A percentile compares a stretch with the other conserved stretches of the same genome.
These are phyloP conservation scores for Cassiopea andromeda DNA, from an alignment of 30 jellyfish, hydroid and myxozoan genomes.

Conservation along the genomic window DNA sequence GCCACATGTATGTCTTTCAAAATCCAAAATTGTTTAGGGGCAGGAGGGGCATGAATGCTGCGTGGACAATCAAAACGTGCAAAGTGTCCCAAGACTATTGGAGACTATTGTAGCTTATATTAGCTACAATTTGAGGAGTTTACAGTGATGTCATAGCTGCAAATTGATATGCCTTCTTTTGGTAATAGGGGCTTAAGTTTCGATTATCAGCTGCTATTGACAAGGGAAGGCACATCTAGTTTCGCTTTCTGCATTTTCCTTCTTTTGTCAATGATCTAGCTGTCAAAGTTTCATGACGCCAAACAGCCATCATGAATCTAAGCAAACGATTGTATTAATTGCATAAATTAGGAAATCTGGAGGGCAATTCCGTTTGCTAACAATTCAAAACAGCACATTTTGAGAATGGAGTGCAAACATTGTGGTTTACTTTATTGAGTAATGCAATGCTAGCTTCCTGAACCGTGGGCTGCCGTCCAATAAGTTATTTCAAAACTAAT, in stretches of 20 bases:
- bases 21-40: no score
- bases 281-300: not conserved
- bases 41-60: no score
- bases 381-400: not conserved
- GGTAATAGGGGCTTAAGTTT: no score
- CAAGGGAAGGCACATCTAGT: not conserved
- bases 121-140: no score
- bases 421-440: not conserved
- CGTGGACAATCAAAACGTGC: no score
- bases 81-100: no score
- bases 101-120: no score
- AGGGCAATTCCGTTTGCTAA: not conserved
- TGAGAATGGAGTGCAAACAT: not conserved
- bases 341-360: not conserved
- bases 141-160: no score
- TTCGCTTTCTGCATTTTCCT: not conserved
- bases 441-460: conserved; percentile 26
- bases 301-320: not conserved
- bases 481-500: conserved; percentile 31
- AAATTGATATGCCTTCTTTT: no score
- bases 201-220: no score
- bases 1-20: no score
- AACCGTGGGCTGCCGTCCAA: conserved; percentile 19
- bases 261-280: not conserved
- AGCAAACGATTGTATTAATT: not conserved